A percentile compares a stretch with the other conserved stretches of the same genome.
Evolutionary conservation across 2,888 invertebrate species (phyloP).

Genomic region (Agrypnus murinus): DNA sequence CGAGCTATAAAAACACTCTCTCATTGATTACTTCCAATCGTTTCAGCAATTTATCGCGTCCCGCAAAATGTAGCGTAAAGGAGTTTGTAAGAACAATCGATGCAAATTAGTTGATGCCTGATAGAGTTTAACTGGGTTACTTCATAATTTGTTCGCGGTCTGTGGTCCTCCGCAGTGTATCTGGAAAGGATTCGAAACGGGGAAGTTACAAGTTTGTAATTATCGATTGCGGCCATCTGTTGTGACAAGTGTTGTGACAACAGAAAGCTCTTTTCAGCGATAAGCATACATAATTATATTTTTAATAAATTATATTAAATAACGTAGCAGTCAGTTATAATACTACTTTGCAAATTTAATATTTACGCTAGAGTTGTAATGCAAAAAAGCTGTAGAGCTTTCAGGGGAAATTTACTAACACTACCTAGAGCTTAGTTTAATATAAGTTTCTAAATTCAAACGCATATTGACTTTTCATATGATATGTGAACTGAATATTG

Average conservation of each 20-base stretch:
- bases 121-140: constrained; percentile 59
- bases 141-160: constrained; percentile 61
- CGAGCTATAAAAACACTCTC: constrained; percentile 59
- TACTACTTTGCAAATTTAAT: no score
- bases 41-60: constrained; percentile 59
- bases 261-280: no score
- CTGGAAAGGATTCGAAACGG: constrained; percentile 46
- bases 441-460: no score
- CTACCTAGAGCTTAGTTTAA: no score
- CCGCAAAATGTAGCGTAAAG: constrained; percentile 55
- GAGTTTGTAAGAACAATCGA: constrained; percentile 58
- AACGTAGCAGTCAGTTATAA: no score
- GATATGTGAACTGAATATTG: no score
- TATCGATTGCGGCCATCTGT: constrained; percentile 50
- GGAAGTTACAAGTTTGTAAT: constrained; percentile 37
- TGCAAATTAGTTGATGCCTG: constrained; percentile 59
- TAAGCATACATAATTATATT: no score
- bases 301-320: no score
- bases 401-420: no score
- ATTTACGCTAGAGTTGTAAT: no score
- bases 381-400: no score
- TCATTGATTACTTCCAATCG: constrained; percentile 61
- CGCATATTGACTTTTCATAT: no score
- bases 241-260: constrained; percentile 35
- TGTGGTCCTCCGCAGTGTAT: constrained; percentile 53